Percentiles rank a stretch among this genome's conserved stretches.
These are phyloP conservation scores for Odocoileus hemionus DNA, from an alignment of 2,113 vertebrate genomes.

Conservation along the genomic window DNA sequence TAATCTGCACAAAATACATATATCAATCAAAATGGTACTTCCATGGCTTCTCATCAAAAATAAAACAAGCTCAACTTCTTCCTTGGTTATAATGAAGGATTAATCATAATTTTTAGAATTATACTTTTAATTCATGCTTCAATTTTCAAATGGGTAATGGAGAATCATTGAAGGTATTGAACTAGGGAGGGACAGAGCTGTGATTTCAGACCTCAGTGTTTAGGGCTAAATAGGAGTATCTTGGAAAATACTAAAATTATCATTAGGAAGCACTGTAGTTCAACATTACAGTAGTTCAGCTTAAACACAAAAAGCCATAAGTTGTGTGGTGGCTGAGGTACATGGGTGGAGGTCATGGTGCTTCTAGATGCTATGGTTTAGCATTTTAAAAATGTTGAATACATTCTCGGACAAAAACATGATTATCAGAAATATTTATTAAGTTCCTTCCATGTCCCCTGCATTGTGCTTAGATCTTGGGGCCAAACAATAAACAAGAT, in stretches of 20 bases:
- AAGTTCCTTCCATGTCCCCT: background rate
- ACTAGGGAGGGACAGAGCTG: background rate
- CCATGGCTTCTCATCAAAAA: background rate
- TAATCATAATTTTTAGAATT: background rate
- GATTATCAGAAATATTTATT: background rate
- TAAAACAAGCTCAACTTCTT: background rate
- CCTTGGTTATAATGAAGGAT: background rate
- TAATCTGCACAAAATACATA: background rate
- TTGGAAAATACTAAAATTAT: background rate
- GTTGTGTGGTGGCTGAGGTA: background rate
- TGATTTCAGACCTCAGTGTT: background rate
- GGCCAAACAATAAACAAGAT: background rate
- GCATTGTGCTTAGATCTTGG: background rate
- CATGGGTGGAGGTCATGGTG: background rate
- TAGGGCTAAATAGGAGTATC: background rate
- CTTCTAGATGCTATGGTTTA: background rate
- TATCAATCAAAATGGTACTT: background rate
- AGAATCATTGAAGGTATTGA: background rate
- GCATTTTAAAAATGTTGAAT: background rate
- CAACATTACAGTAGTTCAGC: background rate
- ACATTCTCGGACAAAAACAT: background rate
- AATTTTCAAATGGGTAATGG: background rate
- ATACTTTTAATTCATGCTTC: background rate
- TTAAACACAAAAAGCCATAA: background rate
- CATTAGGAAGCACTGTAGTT: background rate